phyloP scores from a whole-genome alignment of 2,797 vertebrate species.

The Sorex maritimensis region DNA sequence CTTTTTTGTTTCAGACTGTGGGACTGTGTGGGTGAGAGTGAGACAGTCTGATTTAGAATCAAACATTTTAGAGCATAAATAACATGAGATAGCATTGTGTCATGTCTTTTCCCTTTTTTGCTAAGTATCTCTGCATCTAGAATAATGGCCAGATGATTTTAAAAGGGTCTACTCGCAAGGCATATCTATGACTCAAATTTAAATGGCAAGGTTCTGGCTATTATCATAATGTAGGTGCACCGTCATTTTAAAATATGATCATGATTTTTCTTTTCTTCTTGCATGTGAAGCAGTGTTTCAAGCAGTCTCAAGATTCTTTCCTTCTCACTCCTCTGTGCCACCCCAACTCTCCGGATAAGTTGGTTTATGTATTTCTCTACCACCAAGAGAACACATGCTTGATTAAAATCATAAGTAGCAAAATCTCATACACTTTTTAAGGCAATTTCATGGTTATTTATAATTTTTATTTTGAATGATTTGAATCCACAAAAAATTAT shows the following conservation, averaged over 20 bases:
- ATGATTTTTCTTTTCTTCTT: conserved; percentile 9
- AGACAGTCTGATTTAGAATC: not conserved
- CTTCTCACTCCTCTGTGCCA: not conserved
- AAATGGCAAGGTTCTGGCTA: not conserved
- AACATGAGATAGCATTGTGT: not conserved
- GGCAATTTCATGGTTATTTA: not conserved
- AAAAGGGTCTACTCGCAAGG: not conserved
- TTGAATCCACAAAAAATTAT: conserved; percentile 16
- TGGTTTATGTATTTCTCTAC: not conserved
- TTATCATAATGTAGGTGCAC: not conserved
- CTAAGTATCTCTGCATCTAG: not conserved
- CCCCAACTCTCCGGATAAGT: not conserved
- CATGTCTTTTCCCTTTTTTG: not conserved
- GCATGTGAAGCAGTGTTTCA: not conserved
- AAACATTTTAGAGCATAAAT: conserved; percentile 7
- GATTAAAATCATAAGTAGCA: conserved; percentile 8
- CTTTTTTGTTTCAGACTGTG: not conserved
- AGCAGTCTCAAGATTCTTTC: not conserved
- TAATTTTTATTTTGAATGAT: conserved; percentile 53
- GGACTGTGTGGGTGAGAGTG: not conserved
- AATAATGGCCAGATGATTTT: conserved; percentile 7
- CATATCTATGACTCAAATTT: not conserved
- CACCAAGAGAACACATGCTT: not conserved
- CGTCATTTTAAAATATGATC: not conserved
- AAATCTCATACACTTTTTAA: not conserved